A percentile compares a stretch with the other conserved stretches of the same genome.
Conservation (phyloP, 2,113 vertebrate species). For the Martes martes region DNA sequence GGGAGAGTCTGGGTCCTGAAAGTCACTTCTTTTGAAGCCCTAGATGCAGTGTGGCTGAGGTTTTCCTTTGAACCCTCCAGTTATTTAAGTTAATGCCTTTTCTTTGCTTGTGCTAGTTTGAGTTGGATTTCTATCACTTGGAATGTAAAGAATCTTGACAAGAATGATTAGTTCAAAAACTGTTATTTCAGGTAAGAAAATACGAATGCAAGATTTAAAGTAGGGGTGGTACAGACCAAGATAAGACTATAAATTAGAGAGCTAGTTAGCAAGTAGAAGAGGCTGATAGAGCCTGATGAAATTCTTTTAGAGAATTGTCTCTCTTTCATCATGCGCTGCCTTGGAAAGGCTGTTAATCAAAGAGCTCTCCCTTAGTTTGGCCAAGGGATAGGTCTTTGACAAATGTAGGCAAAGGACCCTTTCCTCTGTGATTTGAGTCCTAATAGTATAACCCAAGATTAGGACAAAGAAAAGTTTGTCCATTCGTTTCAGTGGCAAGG, state of each 20-base stretch:
- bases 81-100: neutral
- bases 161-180: neutral
- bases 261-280: neutral
- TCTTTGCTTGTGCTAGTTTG: neutral
- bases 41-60: neutral
- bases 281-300: neutral
- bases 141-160: neutral
- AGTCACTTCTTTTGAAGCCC: neutral
- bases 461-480: neutral
- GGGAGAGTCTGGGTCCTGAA: neutral
- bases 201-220: neutral
- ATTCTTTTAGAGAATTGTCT: neutral
- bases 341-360: neutral
- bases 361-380: neutral
- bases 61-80: neutral
- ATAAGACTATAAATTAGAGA: neutral
- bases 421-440: neutral
- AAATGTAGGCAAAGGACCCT: neutral
- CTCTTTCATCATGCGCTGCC: neutral
- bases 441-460: neutral
- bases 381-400: neutral
- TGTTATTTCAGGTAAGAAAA: neutral
- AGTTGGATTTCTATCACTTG: neutral
- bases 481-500: neutral
- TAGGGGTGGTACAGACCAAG: neutral